phyloP scores from a whole-genome alignment of 1,140 invertebrate genomes.

The Musca vetustissima region DNA sequence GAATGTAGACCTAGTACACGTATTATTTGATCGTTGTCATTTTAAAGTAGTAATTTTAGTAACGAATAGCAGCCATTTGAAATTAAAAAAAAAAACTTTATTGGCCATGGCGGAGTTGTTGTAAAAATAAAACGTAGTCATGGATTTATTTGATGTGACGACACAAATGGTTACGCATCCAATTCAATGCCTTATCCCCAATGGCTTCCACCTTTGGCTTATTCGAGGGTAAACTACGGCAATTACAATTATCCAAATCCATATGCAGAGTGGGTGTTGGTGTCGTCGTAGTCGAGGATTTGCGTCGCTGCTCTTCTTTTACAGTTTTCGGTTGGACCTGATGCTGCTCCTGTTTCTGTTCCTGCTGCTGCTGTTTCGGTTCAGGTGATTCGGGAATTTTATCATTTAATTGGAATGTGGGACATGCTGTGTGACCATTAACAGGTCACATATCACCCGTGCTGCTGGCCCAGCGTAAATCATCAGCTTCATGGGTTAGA shows the following conservation, averaged over 20 bases:
- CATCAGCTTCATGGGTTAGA: constrained; percentile 95
- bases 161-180: constrained; percentile 53
- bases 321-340: not conserved
- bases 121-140: not conserved
- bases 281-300: constrained; percentile 7
- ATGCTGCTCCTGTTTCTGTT: not conserved
- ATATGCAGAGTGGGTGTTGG: not conserved
- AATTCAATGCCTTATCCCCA: constrained; percentile 51
- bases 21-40: no score
- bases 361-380: not conserved
- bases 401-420: not conserved
- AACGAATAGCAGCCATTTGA: constrained; percentile 10
- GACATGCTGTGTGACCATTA: not conserved
- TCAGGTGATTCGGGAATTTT: constrained; percentile 17
- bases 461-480: constrained; percentile 78
- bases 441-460: constrained; percentile 55
- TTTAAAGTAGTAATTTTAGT: not conserved
- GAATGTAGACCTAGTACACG: no score
- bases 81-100: not conserved
- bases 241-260: constrained; percentile 26
- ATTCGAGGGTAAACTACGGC: constrained; percentile 42
- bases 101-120: not conserved
- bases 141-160: constrained; percentile 47
- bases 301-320: constrained; percentile 12
- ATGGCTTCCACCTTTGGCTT: constrained; percentile 50